phyloP scores from a whole-genome alignment of 1,140 invertebrate genomes.

The Thaumetopoea pityocampa region DNA sequence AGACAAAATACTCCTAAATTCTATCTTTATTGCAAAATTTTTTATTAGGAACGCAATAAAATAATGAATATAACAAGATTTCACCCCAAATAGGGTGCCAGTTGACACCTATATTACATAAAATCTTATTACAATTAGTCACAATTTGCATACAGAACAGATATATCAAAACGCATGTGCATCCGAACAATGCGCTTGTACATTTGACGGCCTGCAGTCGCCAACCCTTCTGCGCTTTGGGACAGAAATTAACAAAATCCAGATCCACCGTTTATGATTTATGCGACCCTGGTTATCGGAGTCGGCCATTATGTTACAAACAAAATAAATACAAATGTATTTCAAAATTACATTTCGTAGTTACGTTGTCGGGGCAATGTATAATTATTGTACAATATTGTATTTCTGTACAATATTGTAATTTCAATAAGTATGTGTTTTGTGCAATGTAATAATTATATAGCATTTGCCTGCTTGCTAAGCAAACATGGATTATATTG shows the following conservation, averaged over 20 bases:
- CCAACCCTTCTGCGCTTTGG: conserved; percentile 15
- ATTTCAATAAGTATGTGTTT: no score
- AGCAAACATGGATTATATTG: no score
- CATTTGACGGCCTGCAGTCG: conserved; percentile 16
- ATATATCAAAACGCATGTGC: conserved; percentile 32
- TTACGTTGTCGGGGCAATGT: conserved; percentile 5
- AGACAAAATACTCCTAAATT: no score
- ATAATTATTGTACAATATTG: conserved; percentile 12
- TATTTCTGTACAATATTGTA: no score
- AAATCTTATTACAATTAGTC: conserved; percentile 42
- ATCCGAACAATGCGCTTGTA: conserved; percentile 18
- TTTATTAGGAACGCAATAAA: conserved; percentile 17
- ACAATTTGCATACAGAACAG: conserved; percentile 33
- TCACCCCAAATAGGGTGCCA: conserved; percentile 7
- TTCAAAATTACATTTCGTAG: conserved; percentile 21
- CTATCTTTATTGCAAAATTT: no score
- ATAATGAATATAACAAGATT: conserved; percentile 7
- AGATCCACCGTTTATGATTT: conserved; percentile 35
- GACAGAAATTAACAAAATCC: conserved; percentile 39
- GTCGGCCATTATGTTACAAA: conserved; percentile 22
- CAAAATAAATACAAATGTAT: conserved; percentile 33
- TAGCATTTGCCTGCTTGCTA: no score
- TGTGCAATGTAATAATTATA: no score
- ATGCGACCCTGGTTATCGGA: conserved; percentile 26
- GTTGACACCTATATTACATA: conserved; percentile 25